A percentile compares a stretch with the other conserved stretches of the same genome.
phyloP scores from a whole-genome alignment of 2,113 vertebrate species.

The Todiramphus chloris region DNA sequence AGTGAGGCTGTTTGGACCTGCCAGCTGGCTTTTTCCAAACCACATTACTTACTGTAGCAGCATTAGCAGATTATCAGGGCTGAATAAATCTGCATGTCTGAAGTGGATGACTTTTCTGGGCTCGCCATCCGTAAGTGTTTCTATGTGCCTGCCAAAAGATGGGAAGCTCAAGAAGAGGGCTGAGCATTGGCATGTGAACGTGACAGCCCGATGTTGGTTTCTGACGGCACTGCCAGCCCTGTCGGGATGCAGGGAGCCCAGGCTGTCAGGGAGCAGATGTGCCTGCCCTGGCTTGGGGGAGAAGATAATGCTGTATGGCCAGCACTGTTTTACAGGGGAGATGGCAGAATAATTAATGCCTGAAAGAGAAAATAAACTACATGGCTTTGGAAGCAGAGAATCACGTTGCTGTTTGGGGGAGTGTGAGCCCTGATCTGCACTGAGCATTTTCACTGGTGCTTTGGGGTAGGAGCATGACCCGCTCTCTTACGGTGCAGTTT shows the following conservation, averaged over 20 bases:
- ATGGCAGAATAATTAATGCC: background rate
- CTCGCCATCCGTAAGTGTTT: background rate
- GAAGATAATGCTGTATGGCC: background rate
- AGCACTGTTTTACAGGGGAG: background rate
- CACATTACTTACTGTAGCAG: background rate
- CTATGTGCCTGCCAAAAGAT: background rate
- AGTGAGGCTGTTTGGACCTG: background rate
- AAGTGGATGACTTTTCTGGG: background rate
- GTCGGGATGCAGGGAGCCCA: accelerated
- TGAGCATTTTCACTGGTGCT: background rate
- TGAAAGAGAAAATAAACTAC: background rate
- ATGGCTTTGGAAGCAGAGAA: background rate
- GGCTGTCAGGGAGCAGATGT: background rate
- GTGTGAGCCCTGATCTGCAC: background rate
- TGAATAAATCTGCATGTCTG: background rate
- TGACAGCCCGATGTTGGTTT: background rate
- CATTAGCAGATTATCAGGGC: background rate
- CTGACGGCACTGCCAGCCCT: background rate
- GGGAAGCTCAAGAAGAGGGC: background rate
- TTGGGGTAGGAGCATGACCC: background rate
- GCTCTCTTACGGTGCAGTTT: background rate
- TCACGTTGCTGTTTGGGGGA: accelerated
- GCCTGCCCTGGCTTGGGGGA: accelerated
- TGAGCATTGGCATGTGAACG: background rate
- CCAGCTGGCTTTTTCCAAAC: background rate